Percentiles rank a stretch among this genome's conserved stretches.
These are phyloP conservation scores for Isichthys henryi DNA, from an alignment of 2,113 vertebrate genomes.

Conservation along the genomic window DNA sequence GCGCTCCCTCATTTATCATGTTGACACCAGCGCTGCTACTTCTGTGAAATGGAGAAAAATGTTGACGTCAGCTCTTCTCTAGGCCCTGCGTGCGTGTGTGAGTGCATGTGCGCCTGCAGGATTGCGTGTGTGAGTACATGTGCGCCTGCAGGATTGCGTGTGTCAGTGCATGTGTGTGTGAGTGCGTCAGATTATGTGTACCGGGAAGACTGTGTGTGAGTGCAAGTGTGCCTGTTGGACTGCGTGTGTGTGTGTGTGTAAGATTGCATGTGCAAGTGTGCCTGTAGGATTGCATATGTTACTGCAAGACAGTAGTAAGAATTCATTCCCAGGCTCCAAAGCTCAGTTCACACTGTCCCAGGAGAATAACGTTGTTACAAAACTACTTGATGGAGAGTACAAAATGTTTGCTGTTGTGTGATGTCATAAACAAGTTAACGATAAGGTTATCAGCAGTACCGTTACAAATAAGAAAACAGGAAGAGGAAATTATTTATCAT, in stretches of 20 bases:
- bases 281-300: neutral
- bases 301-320: neutral
- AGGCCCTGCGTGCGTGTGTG: slow-evolving; percentile 44
- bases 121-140: slow-evolving; percentile 19
- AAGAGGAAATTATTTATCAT: neutral
- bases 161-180: neutral
- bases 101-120: slow-evolving; percentile 34
- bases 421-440: neutral
- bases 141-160: neutral
- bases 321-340: neutral
- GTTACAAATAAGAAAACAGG: neutral
- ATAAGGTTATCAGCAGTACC: neutral
- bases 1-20: slow-evolving; percentile 65
- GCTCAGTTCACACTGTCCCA: neutral
- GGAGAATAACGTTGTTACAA: neutral
- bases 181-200: slow-evolving; percentile 24
- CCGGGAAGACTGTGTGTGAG: slow-evolving; percentile 13
- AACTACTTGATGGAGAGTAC: neutral
- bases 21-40: slow-evolving; percentile 62
- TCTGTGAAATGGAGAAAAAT: slow-evolving; percentile 69
- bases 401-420: neutral
- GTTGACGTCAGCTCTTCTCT: slow-evolving; percentile 65
- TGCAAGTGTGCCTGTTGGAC: slow-evolving; percentile 13
- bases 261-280: slow-evolving; percentile 5
- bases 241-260: neutral